Evolutionary conservation across 1,140 invertebrate genomes (phyloP).

Genomic region (Hyles vespertilio): DNA sequence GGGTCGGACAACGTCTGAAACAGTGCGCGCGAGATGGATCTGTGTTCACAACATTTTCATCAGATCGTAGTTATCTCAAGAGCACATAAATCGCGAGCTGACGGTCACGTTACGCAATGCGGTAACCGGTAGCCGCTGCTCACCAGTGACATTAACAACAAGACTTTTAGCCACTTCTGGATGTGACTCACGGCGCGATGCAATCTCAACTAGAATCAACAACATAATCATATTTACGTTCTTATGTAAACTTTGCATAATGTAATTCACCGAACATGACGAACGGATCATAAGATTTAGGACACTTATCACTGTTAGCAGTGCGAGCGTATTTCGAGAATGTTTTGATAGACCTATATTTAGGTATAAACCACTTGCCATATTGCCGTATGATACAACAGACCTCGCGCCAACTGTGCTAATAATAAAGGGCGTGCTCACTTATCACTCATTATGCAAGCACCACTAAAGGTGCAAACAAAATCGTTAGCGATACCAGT

Average conservation of each 20-base stretch:
- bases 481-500: conserved; percentile 35
- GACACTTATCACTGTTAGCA: conserved; percentile 8
- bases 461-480: conserved; percentile 36
- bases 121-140: conserved; percentile 10
- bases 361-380: conserved; percentile 1
- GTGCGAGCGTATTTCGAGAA: not conserved
- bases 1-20: conserved; percentile 13
- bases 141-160: conserved; percentile 3
- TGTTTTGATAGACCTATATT: too few relatives aligned
- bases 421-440: conserved; percentile 35
- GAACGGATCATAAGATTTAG: conserved; percentile 11
- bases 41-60: conserved; percentile 25
- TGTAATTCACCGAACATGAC: conserved; percentile 9
- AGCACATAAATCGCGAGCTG: conserved; percentile 34
- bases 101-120: conserved; percentile 30
- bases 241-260: conserved; percentile 24
- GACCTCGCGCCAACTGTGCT: conserved; percentile 14
- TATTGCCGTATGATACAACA: conserved; percentile 19
- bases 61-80: conserved; percentile 18
- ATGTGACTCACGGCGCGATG: conserved; percentile 28
- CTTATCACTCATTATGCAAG: conserved; percentile 47
- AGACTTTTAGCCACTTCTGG: conserved; percentile 20
- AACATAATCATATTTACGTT: conserved; percentile 17
- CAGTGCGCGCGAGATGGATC: conserved; percentile 5
- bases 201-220: conserved; percentile 26